phyloP scores from a whole-genome alignment of 2,888 invertebrate genomes.

The Lomographa bimaculata region DNA sequence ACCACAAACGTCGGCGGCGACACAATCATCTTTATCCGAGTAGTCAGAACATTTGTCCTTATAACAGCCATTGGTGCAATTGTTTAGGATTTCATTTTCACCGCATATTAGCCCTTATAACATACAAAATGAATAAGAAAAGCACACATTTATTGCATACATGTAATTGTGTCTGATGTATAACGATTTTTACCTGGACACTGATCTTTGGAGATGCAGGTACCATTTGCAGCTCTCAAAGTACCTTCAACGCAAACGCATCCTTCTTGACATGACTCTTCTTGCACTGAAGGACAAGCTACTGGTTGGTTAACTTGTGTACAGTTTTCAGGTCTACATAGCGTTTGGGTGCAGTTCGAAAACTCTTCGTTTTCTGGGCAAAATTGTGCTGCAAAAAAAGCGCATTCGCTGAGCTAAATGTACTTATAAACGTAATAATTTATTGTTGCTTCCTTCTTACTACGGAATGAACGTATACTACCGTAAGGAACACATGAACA shows the following conservation, averaged over 20 bases:
- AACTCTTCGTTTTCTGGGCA: constrained; percentile 14
- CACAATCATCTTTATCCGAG: too few species aligned
- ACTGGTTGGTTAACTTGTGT: constrained; percentile 27
- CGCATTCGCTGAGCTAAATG: too few species aligned
- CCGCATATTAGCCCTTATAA: too few species aligned
- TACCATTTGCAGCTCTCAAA: constrained; percentile 21
- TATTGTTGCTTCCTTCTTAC: too few species aligned
- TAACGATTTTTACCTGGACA: constrained; percentile 29
- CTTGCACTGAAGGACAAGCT: constrained; percentile 21
- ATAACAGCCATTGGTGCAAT: constrained; percentile 2
- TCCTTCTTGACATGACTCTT: constrained; percentile 21
- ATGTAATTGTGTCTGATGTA: too few species aligned
- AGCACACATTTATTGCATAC: too few species aligned
- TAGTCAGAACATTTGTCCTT: too few species aligned
- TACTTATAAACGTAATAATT: too few species aligned
- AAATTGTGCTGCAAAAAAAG: constrained; percentile 8
- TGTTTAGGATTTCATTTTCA: background rate
- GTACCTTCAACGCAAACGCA: constrained; percentile 32
- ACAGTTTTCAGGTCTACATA: constrained; percentile 12
- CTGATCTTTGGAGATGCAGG: constrained; percentile 22
- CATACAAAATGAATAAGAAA: too few species aligned
- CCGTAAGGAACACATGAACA: too few species aligned
- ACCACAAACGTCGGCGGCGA: background rate
- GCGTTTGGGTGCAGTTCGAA: constrained; percentile 8
- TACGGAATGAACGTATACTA: too few species aligned